A percentile compares a stretch with the other conserved stretches of the same genome.
Conservation (phyloP, 2,113 vertebrate genomes). For the Leptocoma aspasia region DNA sequence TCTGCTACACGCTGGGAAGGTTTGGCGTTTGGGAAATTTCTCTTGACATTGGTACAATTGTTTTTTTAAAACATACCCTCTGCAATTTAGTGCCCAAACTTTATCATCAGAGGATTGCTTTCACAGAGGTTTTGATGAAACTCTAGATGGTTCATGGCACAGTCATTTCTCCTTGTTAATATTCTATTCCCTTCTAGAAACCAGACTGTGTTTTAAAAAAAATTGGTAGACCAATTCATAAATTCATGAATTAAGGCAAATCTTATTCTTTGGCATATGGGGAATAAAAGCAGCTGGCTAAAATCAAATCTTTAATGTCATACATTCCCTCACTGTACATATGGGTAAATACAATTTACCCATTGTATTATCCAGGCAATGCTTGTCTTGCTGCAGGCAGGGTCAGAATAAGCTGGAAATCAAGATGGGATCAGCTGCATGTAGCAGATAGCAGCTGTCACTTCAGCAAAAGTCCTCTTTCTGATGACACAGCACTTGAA, state of each 20-base stretch:
- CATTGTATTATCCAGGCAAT: background rate
- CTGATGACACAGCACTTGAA: background rate
- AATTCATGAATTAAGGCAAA: conserved; percentile 60
- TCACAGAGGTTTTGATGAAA: background rate
- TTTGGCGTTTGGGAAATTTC: background rate
- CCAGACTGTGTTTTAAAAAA: background rate
- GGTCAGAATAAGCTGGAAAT: background rate
- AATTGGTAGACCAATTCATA: conserved; percentile 45
- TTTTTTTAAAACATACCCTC: background rate
- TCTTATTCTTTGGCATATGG: conserved; percentile 50
- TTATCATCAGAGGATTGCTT: conserved; percentile 13
- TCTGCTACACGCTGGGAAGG: background rate
- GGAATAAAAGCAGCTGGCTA: conserved; percentile 52
- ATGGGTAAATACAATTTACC: too few species aligned
- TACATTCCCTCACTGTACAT: background rate
- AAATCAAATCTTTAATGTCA: conserved; percentile 66
- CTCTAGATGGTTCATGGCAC: background rate
- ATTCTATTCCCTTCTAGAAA: background rate
- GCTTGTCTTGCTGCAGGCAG: background rate
- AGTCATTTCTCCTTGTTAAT: background rate
- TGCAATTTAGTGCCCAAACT: conserved; percentile 24
- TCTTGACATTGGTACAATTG: background rate
- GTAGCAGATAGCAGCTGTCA: background rate
- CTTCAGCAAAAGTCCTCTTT: background rate
- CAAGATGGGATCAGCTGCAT: background rate